Evolutionary conservation across 2,797 vertebrate genomes (phyloP).

Genomic region (Luscinia luscinia): DNA sequence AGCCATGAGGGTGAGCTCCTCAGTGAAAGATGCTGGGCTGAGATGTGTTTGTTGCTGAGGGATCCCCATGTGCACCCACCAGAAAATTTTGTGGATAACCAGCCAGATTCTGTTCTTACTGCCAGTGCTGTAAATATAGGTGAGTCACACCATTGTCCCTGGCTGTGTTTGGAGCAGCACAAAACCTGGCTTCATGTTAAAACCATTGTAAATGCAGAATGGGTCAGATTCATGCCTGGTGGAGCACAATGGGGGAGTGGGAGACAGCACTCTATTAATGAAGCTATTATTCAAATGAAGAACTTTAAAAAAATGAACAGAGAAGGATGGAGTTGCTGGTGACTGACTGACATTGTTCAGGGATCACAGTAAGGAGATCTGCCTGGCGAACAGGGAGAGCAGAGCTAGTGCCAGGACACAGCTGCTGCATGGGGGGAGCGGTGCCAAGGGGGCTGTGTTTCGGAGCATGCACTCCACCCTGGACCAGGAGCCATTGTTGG

Average conservation of each 20-base stretch:
- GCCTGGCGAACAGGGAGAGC: conserved; percentile 54
- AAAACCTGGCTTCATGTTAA: not conserved
- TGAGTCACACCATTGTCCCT: not conserved
- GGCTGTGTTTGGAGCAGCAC: not conserved
- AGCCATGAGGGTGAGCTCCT: not conserved
- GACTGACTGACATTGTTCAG: conserved; percentile 10
- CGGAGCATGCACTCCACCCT: conserved; percentile 86
- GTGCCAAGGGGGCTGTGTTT: conserved; percentile 20
- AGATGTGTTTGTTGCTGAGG: not conserved
- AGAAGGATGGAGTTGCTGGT: not conserved
- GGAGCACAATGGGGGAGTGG: not conserved
- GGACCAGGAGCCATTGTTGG: conserved; percentile 97
- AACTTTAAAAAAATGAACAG: not conserved
- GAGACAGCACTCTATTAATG: conserved; percentile 56
- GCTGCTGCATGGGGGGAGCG: not conserved
- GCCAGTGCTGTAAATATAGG: not conserved
- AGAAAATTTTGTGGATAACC: not conserved
- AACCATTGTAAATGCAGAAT: not conserved
- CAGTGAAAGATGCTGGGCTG: not conserved
- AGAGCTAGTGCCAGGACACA: conserved; percentile 51
- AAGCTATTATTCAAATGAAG: conserved; percentile 47
- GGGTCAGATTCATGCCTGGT: not conserved
- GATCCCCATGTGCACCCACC: not conserved
- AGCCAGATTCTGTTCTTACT: not conserved
- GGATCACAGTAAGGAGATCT: not conserved